Evolutionary conservation across 2,797 vertebrate genomes (phyloP), one percentile per base, ranked within the genome.

Genomic region (Tangara arthus): DNA sequence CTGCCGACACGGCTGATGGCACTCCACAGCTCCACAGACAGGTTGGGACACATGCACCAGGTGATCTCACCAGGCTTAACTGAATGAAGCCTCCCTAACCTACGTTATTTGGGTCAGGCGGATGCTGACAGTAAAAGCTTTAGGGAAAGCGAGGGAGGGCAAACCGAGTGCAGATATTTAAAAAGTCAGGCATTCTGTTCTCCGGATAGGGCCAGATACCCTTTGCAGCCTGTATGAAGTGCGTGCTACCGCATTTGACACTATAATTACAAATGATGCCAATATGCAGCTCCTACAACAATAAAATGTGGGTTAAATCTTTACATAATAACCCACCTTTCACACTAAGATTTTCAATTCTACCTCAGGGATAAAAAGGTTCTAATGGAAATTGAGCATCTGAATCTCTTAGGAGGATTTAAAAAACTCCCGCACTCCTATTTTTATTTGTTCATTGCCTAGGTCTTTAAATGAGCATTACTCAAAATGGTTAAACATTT

Each of bases 341-440:
- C 86, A 89, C 39, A 76, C 21, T 53, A 76, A 73, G 55, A 90
- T 76, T 85, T 95, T 93, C 59, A 85, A 75, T 75, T 86, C 72
- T 72, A 84, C 82, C 85, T 71, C 71, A 63, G 61, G 61, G 55
- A 95, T 87, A 88, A 90, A 92, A 75, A 87, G 34, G 57, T 90
- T 85, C 69, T 92, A 89, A 81, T 52, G 70, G 85, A 86, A 96
- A 93, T 1, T 63, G 71, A 82, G 73, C 56, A 87, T 59, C 80
- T 90, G 76, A 91, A 94, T 84, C 80, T 83, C 94, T 88, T 71
- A 87, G 77, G 63, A 83, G 71, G 76, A 93, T 90, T 95, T 61
- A 0, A 77, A 87, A 88, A 91, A 66, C 37, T 87, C 84, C 75
- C 34, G 65, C 35, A 46, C 17, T 52, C 56, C 52, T 94, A 59